Base-by-base conservation (phyloP, 2,888 invertebrate species). In the Tanytarsus gracilentus region DNA sequence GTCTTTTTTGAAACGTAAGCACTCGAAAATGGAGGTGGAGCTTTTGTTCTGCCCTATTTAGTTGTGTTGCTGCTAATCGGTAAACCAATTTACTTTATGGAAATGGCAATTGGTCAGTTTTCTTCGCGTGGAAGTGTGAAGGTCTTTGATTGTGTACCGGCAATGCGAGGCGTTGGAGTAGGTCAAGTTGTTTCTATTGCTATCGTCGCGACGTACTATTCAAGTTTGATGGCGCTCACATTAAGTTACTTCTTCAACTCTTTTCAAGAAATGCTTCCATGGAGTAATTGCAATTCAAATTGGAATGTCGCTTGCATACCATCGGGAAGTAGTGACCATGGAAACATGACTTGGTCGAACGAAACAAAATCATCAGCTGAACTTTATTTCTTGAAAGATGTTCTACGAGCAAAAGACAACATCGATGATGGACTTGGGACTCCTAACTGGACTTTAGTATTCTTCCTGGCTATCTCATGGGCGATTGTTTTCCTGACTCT, bases 91-190 rank as follows among this genome's bases (percentile, higher is more conserved):
- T 86, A 87, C 9, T 85, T 83, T 68, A 72, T 88, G 72, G 87
- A 88, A 72, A 81, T 85, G 75, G 75, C 82, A 4, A 72, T 87
- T 48, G 88, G 87, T 1, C 87, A 88, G 70, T 88, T 86, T 69
- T 80, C 81, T 27, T 82, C 83, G 64, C 76, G 79, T 63, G 86
- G 86, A 11, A 82, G 83, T 61, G 81, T 84, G 11, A 83, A 83
- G 67, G 79, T 84, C 16, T 78, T 73, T 66, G 85, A 85, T 65
- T 73, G 84, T 65, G 78, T 79, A 11, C 86, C 86, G 5, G 78
- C 83, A 0, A 66, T 49, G 61, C 62, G 51, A 81, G 81, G 81
- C 64, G 71, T 79, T 62, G 81, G 80, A 48, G 77, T 76, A 65
- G 81, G 80, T 1, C 78, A 80, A 66, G 71, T 78, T 27, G 64